Evolutionary conservation across 2,888 invertebrate species (phyloP).

Genomic region (Chrysolina oricalcia): DNA sequence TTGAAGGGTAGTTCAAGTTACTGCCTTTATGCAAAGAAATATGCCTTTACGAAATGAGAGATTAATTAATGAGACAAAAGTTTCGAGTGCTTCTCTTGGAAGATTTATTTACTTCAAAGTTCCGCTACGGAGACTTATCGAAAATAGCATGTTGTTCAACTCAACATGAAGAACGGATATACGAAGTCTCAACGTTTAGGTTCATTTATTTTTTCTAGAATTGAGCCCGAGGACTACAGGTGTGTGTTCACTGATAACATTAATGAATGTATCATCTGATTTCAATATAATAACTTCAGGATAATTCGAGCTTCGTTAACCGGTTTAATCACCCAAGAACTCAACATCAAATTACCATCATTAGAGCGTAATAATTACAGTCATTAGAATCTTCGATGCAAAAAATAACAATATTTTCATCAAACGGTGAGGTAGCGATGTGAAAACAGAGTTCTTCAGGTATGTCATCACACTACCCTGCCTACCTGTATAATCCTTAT

Average conservation of each 20-base stretch:
- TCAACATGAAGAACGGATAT: too few relatives aligned
- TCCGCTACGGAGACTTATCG: too few relatives aligned
- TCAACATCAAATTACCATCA: background rate
- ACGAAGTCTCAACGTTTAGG: too few relatives aligned
- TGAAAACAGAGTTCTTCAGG: too few relatives aligned
- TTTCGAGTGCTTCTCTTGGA: too few relatives aligned
- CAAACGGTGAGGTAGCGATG: background rate
- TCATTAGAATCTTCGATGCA: background rate
- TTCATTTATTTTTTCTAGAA: too few relatives aligned
- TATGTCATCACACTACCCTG: background rate
- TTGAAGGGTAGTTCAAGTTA: too few relatives aligned
- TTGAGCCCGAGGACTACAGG: too few relatives aligned
- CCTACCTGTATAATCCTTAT: background rate
- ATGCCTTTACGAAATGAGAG: too few relatives aligned
- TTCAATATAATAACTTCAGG: background rate
- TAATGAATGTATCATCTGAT: background rate
- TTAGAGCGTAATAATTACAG: background rate
- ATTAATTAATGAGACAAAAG: too few relatives aligned
- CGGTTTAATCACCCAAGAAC: background rate
- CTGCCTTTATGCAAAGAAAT: too few relatives aligned
- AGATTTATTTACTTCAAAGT: too few relatives aligned
- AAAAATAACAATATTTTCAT: background rate
- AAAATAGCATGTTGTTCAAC: background rate
- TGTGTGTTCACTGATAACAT: background rate
- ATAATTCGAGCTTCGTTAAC: background rate